Conservation (phyloP, 2,113 vertebrate species). For the Rhabdomys dilectus region DNA sequence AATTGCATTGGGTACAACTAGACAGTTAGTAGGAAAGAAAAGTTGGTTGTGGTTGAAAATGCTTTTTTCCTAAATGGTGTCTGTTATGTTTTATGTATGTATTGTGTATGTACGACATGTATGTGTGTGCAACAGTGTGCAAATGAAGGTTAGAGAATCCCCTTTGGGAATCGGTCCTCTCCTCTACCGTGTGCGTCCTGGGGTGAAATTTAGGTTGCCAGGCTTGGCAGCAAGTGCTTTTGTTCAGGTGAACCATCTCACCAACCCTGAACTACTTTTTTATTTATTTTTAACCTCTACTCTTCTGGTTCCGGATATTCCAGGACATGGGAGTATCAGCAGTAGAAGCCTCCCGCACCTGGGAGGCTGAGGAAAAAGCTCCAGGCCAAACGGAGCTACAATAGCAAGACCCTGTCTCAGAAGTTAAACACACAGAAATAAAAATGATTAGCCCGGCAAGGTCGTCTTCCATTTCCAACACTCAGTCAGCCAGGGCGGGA, state of each 20-base stretch:
- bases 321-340: not conserved
- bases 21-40: not conserved
- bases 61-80: not conserved
- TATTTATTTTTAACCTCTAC: not conserved
- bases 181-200: not conserved
- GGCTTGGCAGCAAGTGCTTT: not conserved
- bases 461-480: not conserved
- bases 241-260: not conserved
- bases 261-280: not conserved
- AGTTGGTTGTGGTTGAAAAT: not conserved
- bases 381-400: not conserved
- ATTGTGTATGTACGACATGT: not conserved
- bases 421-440: not conserved
- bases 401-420: not conserved
- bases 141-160: no score
- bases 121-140: not conserved
- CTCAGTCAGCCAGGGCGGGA: not conserved
- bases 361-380: not conserved
- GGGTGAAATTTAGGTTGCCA: not conserved
- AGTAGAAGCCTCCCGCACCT: not conserved
- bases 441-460: not conserved
- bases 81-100: not conserved
- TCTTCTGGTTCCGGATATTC: not conserved
- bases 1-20: not conserved
- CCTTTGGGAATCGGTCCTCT: not conserved